Conservation (phyloP, 2,797 vertebrate species). For the Coendou prehensilis region DNA sequence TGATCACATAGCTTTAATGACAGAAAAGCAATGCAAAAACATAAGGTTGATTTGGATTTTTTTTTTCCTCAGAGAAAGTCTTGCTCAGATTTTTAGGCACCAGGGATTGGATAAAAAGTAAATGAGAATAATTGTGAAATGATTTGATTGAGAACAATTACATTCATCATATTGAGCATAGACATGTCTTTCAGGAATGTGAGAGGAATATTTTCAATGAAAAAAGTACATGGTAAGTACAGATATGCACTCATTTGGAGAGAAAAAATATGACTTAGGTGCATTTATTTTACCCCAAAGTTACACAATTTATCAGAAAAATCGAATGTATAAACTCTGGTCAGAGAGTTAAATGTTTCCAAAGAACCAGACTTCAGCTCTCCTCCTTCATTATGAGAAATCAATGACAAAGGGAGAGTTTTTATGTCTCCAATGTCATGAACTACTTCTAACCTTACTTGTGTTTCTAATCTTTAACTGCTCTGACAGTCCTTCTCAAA, state of each 20-base stretch:
- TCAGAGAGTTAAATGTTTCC: slow-evolving; percentile 30
- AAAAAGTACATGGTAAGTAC: not conserved
- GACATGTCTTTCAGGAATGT: not conserved
- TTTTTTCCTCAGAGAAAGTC: not conserved
- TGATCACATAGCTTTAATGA: slow-evolving; percentile 3
- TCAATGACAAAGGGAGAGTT: not conserved
- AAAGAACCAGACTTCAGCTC: not conserved
- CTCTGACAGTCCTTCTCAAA: not conserved
- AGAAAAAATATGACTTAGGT: not conserved
- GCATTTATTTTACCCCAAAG: not conserved
- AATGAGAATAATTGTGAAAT: not conserved
- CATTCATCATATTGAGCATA: not conserved
- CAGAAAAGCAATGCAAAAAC: not conserved
- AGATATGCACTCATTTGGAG: not conserved
- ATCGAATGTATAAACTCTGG: not conserved
- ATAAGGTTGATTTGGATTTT: not conserved
- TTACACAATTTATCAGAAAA: not conserved
- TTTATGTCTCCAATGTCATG: not conserved
- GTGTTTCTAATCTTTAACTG: slow-evolving; percentile 4
- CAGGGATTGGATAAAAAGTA: not conserved
- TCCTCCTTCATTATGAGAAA: not conserved
- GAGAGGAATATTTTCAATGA: not conserved
- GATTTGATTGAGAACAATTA: not conserved
- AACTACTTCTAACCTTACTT: not conserved
- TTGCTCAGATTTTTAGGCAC: not conserved